Base-by-base conservation (phyloP, 2,113 vertebrate genomes). In the Cinclus mexicanus region DNA sequence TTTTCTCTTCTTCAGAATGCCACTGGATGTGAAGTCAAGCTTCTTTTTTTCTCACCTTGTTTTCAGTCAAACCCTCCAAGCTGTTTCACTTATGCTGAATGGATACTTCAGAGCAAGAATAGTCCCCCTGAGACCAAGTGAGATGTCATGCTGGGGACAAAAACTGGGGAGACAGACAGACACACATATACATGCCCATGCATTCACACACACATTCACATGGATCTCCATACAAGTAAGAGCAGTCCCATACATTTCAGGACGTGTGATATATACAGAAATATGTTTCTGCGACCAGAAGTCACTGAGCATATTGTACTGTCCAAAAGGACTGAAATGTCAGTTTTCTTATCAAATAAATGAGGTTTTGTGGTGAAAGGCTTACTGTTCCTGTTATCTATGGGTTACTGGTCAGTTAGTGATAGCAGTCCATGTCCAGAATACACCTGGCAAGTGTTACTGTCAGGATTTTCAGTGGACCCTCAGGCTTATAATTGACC, bases 401-500 rank as follows among this genome's bases (percentile, higher is more conserved):
- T 29, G 37, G 64, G 55, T 86, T 97, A 87, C 87, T 95, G 86
- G 60, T 94, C 90, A 97, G 59, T 80, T 88, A 86, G 33, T 70
- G 80, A 96, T 89, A 89, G 93, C 80, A 74, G 29, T 12, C 22
- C 25, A 41, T 89, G 93, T 95, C 78, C 84, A 84, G 74, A 84
- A 76, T 28, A 89, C 67, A 92, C 82, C 93, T 96, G 91, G 85
- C 49, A 93, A 96, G 61, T 11, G 61, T 96, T 60, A 96, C 82
- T 92, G 91, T 80, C 93, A 97, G 57, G 71, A 79, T 86, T 92
- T 91, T 91, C 83, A 39, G 26, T 26, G 63, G 81, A 72, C 53
- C 83, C 94, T 49, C 47, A 80, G 74, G 64, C 90, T 95, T 96
- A 88, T 75, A 91, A 77, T n/a, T 93, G 90, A 95, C 83, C 95